phyloP scores from a whole-genome alignment of 2,113 vertebrate species.

The Hiodon alosoides region DNA sequence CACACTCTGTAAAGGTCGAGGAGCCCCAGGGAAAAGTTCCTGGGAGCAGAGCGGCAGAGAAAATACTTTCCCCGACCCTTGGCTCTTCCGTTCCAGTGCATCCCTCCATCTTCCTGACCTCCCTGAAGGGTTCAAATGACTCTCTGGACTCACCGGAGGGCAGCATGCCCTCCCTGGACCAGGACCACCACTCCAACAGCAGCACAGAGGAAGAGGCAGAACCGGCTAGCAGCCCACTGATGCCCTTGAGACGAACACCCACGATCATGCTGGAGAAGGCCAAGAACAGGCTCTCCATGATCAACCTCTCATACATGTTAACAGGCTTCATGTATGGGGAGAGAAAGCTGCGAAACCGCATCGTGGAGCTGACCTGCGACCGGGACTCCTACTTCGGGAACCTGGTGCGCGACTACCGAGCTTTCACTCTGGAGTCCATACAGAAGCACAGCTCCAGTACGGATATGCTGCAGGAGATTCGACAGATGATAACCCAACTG shows the following conservation, averaged over 20 bases:
- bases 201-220: conserved; percentile 87
- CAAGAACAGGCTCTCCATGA: conserved; percentile 78
- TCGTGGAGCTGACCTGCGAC: conserved; percentile 85
- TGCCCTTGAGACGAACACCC: conserved; percentile 62
- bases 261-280: conserved; percentile 81
- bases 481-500: conserved; percentile 95
- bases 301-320: conserved; percentile 69
- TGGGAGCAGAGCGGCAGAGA: not conserved
- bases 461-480: conserved; percentile 92
- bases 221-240: conserved; percentile 17
- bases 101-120: conserved; percentile 25
- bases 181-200: conserved; percentile 84
- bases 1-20: not conserved
- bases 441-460: conserved; percentile 80
- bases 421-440: conserved; percentile 91
- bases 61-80: not conserved
- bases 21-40: too few species aligned
- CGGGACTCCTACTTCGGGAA: conserved; percentile 86
- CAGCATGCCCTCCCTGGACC: conserved; percentile 53
- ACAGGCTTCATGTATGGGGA: conserved; percentile 79
- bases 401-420: conserved; percentile 82
- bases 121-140: conserved; percentile 51
- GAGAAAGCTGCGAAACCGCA: conserved; percentile 81
- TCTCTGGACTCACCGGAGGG: conserved; percentile 70
- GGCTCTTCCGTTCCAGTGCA: conserved; percentile 11